Conservation (phyloP, 2,797 vertebrate species). For the Dryobates pubescens region DNA sequence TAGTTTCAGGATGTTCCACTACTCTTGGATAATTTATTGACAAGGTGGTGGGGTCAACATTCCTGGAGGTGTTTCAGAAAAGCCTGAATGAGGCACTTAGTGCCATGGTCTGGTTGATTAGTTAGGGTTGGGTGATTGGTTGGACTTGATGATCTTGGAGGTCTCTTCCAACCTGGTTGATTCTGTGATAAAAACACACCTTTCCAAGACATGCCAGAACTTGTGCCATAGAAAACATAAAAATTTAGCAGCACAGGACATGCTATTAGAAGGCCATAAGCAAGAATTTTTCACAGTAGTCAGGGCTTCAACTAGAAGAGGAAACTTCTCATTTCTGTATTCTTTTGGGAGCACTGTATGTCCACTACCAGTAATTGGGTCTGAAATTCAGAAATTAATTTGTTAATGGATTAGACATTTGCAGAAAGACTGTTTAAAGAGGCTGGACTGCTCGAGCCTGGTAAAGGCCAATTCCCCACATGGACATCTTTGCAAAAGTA, state of each 20-base stretch:
- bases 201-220: neutral
- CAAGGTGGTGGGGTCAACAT: too few relatives aligned
- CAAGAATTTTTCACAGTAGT: neutral
- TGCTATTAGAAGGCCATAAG: neutral
- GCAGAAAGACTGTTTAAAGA: slow-evolving; percentile 41
- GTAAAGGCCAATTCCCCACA: slow-evolving; percentile 38
- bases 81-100: too few relatives aligned
- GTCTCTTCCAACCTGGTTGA: too few relatives aligned
- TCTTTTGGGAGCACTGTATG: neutral
- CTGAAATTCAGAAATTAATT: slow-evolving; percentile 51
- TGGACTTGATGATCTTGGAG: too few relatives aligned
- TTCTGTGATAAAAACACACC: neutral
- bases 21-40: too few relatives aligned
- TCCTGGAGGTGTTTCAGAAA: too few relatives aligned
- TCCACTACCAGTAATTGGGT: neutral
- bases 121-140: too few relatives aligned
- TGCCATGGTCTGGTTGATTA: too few relatives aligned
- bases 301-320: neutral
- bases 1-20: too few relatives aligned
- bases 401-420: slow-evolving; percentile 46
- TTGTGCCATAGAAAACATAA: neutral
- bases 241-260: neutral
- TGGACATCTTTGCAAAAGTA: neutral
- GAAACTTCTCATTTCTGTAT: neutral
- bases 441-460: neutral